A percentile compares a stretch with the other conserved stretches of the same genome.
phyloP scores from a whole-genome alignment of 2,888 invertebrate genomes.

The Girardia tigrina region DNA sequence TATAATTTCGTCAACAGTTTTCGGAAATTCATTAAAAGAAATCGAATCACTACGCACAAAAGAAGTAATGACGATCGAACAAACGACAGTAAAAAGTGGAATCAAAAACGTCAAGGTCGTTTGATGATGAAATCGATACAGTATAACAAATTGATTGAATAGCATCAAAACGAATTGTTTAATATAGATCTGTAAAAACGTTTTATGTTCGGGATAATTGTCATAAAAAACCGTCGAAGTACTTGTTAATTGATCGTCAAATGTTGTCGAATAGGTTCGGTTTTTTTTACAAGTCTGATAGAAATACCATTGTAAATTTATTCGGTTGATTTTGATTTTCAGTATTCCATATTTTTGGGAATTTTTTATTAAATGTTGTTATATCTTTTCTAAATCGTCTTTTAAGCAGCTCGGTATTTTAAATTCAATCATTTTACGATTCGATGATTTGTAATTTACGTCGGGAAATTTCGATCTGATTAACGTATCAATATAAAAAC shows the following conservation, averaged over 20 bases:
- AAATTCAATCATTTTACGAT: background rate
- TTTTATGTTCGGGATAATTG: background rate
- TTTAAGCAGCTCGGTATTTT: background rate
- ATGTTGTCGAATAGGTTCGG: background rate
- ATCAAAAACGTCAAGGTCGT: background rate
- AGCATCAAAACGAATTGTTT: slow-evolving; percentile 6
- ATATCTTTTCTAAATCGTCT: background rate
- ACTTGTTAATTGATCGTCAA: too few species aligned
- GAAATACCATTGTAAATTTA: slow-evolving; percentile 14
- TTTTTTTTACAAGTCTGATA: background rate
- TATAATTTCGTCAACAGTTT: background rate
- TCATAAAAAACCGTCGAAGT: background rate
- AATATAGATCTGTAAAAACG: background rate
- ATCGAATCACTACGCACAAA: background rate
- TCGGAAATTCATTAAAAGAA: background rate
- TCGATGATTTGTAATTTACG: background rate
- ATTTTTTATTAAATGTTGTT: background rate
- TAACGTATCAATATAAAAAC: background rate
- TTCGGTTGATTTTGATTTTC: background rate
- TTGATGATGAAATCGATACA: slow-evolving; percentile 6
- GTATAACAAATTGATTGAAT: background rate
- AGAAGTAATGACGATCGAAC: background rate
- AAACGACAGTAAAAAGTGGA: background rate
- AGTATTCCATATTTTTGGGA: background rate
- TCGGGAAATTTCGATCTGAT: background rate